Percentiles rank a stretch among this genome's conserved stretches.
Conservation (phyloP, 2,113 vertebrate genomes). For the Boulengeromyrus knoepffleri region DNA sequence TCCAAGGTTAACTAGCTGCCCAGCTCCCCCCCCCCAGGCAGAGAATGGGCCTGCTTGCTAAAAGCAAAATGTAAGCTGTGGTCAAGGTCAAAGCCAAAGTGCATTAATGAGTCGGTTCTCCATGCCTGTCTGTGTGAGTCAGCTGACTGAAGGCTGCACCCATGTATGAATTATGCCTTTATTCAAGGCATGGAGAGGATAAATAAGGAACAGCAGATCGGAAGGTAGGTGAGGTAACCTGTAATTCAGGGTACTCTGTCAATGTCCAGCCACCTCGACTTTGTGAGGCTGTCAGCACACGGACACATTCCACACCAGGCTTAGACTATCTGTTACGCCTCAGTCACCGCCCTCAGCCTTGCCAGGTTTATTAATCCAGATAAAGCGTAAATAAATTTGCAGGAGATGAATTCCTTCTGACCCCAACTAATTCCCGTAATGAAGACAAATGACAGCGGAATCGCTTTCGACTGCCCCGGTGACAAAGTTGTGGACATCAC, state of each 20-base stretch:
- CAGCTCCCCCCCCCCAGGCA: not conserved
- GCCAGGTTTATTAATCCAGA: conserved; percentile 15
- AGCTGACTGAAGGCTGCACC: not conserved
- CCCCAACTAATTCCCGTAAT: conserved; percentile 20
- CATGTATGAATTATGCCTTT: not conserved
- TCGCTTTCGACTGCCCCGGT: not conserved
- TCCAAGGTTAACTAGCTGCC: not conserved
- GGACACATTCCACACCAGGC: not conserved
- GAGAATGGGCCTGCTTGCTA: not conserved
- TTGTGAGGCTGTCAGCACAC: not conserved
- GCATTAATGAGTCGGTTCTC: not conserved
- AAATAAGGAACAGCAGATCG: not conserved
- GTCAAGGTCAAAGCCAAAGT: not conserved
- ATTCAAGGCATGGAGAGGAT: not conserved
- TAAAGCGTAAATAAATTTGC: conserved; percentile 15
- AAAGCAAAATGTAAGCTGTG: not conserved
- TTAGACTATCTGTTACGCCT: conserved; percentile 5
- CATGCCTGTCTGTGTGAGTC: not conserved
- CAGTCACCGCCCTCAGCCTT: not conserved
- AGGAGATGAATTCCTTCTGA: conserved; percentile 13
- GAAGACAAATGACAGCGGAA: conserved; percentile 15
- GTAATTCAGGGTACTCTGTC: not conserved
- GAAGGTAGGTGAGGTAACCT: not conserved
- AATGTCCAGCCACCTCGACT: not conserved
- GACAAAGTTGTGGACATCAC: not conserved